phyloP scores from a whole-genome alignment of 2,797 vertebrate genomes.

The Sebastes wilsoni region DNA sequence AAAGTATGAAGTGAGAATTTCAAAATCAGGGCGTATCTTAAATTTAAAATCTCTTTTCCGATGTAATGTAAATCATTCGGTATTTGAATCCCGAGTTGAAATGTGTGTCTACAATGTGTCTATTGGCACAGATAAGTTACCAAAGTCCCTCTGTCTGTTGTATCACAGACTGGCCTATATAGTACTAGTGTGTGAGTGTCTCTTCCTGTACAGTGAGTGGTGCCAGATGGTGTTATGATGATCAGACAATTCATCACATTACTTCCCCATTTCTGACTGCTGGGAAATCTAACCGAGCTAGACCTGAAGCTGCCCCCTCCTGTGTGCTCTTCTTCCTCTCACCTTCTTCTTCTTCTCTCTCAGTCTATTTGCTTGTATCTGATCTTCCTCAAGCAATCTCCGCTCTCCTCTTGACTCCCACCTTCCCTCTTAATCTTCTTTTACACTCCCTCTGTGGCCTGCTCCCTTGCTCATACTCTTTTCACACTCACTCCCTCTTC shows the following conservation, averaged over 20 bases:
- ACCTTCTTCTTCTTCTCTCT: not conserved
- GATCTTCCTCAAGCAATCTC: slow-evolving; percentile 35
- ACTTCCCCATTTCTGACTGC: slow-evolving; percentile 58
- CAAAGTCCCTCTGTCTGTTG: slow-evolving; percentile 24
- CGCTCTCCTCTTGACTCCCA: not conserved
- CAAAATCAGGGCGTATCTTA: no score
- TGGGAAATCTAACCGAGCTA: slow-evolving; percentile 27
- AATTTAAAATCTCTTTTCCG: no score
- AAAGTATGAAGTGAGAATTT: no score
- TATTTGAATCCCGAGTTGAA: not conserved
- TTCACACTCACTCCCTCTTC: slow-evolving; percentile 10
- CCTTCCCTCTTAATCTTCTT: slow-evolving; percentile 43
- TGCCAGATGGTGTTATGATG: slow-evolving; percentile 61
- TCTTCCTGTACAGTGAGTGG: slow-evolving; percentile 24
- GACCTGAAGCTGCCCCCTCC: slow-evolving; percentile 33
- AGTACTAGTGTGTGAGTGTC: not conserved
- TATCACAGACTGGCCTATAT: slow-evolving; percentile 2
- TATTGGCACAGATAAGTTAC: not conserved
- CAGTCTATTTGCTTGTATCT: slow-evolving; percentile 26
- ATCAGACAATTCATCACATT: slow-evolving; percentile 56
- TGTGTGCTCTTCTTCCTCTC: slow-evolving; percentile 30
- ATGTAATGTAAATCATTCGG: not conserved
- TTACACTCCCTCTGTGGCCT: slow-evolving; percentile 50
- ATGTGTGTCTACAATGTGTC: not conserved
- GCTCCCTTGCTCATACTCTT: slow-evolving; percentile 46